Base-by-base conservation (phyloP, 2,888 invertebrate species). In the Caenorhabditis sp. region DNA sequence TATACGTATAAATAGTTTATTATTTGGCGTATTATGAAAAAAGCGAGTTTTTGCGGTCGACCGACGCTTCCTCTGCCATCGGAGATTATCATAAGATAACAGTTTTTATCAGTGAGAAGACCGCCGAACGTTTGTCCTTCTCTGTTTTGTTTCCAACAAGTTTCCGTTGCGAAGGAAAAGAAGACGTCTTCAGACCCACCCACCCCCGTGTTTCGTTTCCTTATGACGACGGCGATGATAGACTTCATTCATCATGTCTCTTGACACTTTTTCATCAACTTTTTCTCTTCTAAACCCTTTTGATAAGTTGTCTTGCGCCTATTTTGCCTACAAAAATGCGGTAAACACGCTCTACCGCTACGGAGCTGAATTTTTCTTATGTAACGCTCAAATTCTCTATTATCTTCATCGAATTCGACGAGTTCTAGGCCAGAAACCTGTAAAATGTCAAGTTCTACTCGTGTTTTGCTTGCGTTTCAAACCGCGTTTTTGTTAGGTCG, bases 41-140 rank as follows among this genome's bases (percentile, higher is more conserved):
- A 68, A 68, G 43, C 66, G 58, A 58, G 66, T n/a, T 68, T 68
- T 68, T 58, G 52, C 35, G 30, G 30, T 53, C 46, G 13, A n/a
- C n/a, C 20, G n/a, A 17, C 50, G 5, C 26, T 24, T 35, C 27
- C n/a, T 17, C 9, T 48, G 56, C 52, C 37, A n/a, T 8, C n/a
- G 27, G 41, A 58, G 56, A 56, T 68, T 68, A 68, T 68, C 58
- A 68, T 68, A 68, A 68, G 66, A 68, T 50, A 68, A 56, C 58
- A 58, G 66, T 56, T 58, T 56, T 50, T 68, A n/a, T n/a, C n/a
- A n/a, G n/a, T n/a, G n/a, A n/a, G n/a, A n/a, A n/a, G n/a, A n/a
- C n/a, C n/a, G n/a, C 43, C 50, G 66, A 68, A 68, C 66, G 48
- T 56, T 66, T 66, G 58, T 68, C 66, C 56, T 39, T 65, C 65